Conservation (phyloP, 2,797 vertebrate genomes). For the Myripristis jacobus region DNA sequence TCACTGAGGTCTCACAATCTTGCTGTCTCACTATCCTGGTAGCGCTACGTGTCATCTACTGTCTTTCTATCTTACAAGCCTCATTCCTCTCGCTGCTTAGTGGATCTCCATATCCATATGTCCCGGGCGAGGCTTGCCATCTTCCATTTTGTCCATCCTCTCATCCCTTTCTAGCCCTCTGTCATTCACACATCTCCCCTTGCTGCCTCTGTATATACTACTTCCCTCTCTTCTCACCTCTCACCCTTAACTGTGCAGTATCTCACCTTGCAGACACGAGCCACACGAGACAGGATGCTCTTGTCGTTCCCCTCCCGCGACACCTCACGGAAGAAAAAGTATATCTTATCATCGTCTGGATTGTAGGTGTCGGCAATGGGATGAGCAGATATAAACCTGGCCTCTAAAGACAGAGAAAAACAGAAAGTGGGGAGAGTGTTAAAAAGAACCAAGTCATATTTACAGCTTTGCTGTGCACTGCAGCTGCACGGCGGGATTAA, state of each 20-base stretch:
- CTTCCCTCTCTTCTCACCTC: conserved; percentile 43
- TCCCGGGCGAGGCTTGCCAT: neutral
- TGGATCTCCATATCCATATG: neutral
- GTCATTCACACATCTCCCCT: conserved; percentile 9
- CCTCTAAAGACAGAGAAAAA: conserved; percentile 84
- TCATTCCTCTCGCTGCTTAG: conserved; percentile 8
- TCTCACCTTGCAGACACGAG: conserved; percentile 96
- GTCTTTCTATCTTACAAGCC: neutral
- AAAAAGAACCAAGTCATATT: conserved; percentile 37
- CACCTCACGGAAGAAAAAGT: conserved; percentile 98
- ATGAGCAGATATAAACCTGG: conserved; percentile 94
- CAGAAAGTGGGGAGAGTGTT: conserved; percentile 29
- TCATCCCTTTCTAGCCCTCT: neutral
- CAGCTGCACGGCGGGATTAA: conserved; percentile 43
- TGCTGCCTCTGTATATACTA: neutral
- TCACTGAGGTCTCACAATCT: neutral
- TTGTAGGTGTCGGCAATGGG: conserved; percentile 96
- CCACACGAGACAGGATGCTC: conserved; percentile 94
- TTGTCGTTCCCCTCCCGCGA: conserved; percentile 94
- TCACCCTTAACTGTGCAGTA: conserved; percentile 10
- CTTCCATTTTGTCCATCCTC: neutral
- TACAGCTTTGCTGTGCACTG: conserved; percentile 46
- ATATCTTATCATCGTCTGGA: conserved; percentile 97
- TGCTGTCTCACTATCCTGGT: neutral
- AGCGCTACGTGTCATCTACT: neutral